phyloP scores from a whole-genome alignment of 2,113 vertebrate species.

The Bubo bubo region DNA sequence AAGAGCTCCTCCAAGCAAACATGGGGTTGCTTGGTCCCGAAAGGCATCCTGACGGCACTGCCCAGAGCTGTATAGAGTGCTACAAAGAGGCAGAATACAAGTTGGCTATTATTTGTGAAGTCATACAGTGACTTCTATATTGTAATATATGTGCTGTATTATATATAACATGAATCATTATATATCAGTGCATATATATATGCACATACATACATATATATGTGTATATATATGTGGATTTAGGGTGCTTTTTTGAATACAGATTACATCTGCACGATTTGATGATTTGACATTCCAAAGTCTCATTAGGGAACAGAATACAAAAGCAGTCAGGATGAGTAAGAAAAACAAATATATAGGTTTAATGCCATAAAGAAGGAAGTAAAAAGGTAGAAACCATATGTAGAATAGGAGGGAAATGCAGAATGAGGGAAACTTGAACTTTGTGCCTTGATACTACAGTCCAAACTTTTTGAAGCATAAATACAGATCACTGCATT shows the following conservation, averaged over 20 bases:
- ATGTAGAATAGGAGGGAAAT: not conserved
- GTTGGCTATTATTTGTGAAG: conserved; percentile 20
- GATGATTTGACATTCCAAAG: not conserved
- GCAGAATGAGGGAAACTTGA: not conserved
- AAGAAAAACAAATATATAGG: not conserved
- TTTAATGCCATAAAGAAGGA: not conserved
- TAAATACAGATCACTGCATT: not conserved
- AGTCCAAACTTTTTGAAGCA: not conserved
- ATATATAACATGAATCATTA: not conserved
- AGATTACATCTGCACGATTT: not conserved
- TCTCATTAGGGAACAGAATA: not conserved
- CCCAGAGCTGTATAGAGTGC: not conserved
- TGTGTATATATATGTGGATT: not conserved
- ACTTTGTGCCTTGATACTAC: not conserved
- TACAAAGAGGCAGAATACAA: not conserved
- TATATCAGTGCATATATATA: not conserved
- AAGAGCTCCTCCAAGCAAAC: not conserved
- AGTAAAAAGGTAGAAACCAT: not conserved
- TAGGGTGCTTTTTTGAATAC: not conserved
- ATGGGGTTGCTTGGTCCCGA: not conserved
- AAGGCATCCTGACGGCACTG: not conserved
- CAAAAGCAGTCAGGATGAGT: not conserved
- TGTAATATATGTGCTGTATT: conserved; percentile 3
- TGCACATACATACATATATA: not conserved
- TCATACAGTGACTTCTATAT: not conserved